Evolutionary conservation across 2,113 vertebrate species (phyloP), one percentile per base, ranked within the genome.

Genomic region (Chaetodon auriga): DNA sequence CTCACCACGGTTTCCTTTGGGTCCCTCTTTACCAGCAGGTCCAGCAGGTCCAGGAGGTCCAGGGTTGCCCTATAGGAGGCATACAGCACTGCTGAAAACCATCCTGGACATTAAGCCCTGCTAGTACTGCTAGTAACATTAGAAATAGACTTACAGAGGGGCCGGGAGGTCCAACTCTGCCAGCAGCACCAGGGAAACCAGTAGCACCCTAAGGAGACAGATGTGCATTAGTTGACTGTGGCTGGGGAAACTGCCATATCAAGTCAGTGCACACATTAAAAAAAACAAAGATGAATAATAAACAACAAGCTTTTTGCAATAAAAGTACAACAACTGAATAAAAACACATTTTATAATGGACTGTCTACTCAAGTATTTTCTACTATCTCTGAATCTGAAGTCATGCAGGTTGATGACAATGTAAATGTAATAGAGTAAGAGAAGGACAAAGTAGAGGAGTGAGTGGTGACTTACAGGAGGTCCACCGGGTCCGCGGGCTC

Each of bases 1-100:
- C 91, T 99, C 98, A 96, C 98, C 98, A 65, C 98, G 97, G 91
- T 96, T 92, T 90, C 98, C 98, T 96, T 99, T 99, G 85, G 89
- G 87, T 16, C 98, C 98, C 84, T 99, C 98, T 91, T 99, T 99
- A 82, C 98, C 98, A 84, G n/a, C 13, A 11, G 95, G 94, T 84
- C 98, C 98, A 21, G 96, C 1, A 25, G 97, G 95, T 64, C 98
- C 98, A 1, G 97, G 93, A 55, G 98, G 95, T 68, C 98, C 98
- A 82, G 95, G 3, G 74, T 98, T 98, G 38, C 98, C 98, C 98
- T 99, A 86, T 60, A n/a, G 6, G 0, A 43, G 15, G 48, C 46
- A 62, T 19, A 43, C 38, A 78, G 46, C 90, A n/a, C 7, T 60
- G 92, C 93, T 70, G 6, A 18, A 68, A 46, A 86, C n/a, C 60